Evolutionary conservation across 2,113 vertebrate species (phyloP).

Genomic region (Hippocampus zosterae): DNA sequence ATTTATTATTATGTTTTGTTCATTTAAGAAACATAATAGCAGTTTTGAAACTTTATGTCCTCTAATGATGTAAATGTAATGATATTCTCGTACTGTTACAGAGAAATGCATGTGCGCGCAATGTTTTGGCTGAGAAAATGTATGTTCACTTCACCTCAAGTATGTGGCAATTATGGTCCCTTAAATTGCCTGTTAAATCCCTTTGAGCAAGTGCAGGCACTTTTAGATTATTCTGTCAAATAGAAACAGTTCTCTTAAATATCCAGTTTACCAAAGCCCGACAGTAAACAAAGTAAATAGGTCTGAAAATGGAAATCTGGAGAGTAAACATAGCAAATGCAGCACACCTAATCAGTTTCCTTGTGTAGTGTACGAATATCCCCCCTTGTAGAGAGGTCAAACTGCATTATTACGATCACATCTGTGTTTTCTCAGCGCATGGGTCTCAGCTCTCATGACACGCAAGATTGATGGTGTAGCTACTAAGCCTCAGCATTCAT

Average conservation of each 20-base stretch:
- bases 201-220: neutral
- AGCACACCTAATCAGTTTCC: conserved; percentile 48
- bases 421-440: conserved; percentile 49
- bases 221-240: conserved; percentile 4
- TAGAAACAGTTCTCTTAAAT: conserved; percentile 4
- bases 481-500: conserved; percentile 53
- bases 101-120: neutral
- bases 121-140: neutral
- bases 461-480: conserved; percentile 60
- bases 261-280: neutral
- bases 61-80: no score
- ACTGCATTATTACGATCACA: conserved; percentile 53
- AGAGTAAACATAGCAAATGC: conserved; percentile 13
- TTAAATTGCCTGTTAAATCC: neutral
- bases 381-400: conserved; percentile 41
- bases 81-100: neutral
- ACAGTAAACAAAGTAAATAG: conserved; percentile 6
- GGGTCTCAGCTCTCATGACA: conserved; percentile 44
- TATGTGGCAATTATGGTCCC: neutral
- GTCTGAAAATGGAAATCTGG: conserved; percentile 7
- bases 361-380: conserved; percentile 37
- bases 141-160: neutral
- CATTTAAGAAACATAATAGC: no score
- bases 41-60: no score
- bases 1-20: no score